phyloP scores from a whole-genome alignment of 2,797 vertebrate genomes.

The Carcharodon carcharias region DNA sequence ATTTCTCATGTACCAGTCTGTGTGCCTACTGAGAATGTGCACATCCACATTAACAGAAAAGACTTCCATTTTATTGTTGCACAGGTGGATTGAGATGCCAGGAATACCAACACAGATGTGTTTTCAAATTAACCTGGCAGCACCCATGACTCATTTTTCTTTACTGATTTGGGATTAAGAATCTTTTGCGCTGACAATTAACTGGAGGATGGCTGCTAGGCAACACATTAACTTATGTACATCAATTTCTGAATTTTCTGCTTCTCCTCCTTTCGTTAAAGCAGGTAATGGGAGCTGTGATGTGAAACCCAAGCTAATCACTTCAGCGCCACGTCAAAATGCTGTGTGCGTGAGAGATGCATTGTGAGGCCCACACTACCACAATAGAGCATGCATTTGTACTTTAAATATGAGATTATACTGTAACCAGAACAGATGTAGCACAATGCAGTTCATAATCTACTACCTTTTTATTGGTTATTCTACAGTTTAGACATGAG shows the following conservation, averaged over 20 bases:
- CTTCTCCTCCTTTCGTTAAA: background rate
- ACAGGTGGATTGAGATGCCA: background rate
- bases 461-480: too few species aligned
- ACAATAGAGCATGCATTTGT: background rate
- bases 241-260: background rate
- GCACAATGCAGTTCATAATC: background rate
- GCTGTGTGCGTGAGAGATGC: background rate
- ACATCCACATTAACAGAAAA: background rate
- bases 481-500: too few species aligned
- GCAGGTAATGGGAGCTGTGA: background rate
- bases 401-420: background rate
- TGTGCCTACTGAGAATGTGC: background rate
- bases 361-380: background rate
- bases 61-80: background rate
- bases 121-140: background rate
- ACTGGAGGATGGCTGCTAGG: background rate
- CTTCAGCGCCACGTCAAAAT: background rate
- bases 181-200: background rate
- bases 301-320: background rate
- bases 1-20: background rate
- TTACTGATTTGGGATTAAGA: background rate
- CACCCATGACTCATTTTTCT: slow-evolving; percentile 22
- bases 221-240: background rate
- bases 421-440: background rate
- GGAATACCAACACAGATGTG: too few species aligned